Evolutionary conservation across 2,113 vertebrate species (phyloP).

Genomic region (Tapirus terrestris): DNA sequence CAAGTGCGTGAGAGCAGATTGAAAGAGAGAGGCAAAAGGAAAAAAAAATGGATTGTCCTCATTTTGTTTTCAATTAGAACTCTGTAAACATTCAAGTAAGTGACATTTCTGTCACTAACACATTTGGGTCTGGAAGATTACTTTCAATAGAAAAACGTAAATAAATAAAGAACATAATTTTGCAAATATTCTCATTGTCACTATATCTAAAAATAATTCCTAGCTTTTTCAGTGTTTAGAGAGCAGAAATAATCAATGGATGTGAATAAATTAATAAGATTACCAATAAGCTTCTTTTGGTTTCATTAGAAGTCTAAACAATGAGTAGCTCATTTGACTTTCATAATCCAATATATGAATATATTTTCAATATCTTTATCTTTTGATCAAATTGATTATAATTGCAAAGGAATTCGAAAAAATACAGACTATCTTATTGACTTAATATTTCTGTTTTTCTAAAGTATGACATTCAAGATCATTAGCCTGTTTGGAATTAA

Average conservation of each 20-base stretch:
- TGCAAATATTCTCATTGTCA: constrained; percentile 59
- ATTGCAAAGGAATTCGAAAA: constrained; percentile 57
- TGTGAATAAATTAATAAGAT: constrained; percentile 16
- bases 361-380: constrained; percentile 47
- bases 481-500: not conserved
- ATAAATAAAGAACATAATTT: constrained; percentile 65
- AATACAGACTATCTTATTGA: constrained; percentile 60
- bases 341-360: not conserved
- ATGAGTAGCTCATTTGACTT: not conserved
- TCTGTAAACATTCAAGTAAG: not conserved
- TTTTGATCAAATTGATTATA: constrained; percentile 73
- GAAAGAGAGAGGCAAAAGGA: not conserved
- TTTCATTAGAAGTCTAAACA: constrained; percentile 45
- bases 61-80: not conserved
- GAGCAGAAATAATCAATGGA: not conserved
- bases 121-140: constrained; percentile 62
- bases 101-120: not conserved
- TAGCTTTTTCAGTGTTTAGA: not conserved
- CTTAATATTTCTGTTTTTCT: constrained; percentile 78
- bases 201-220: constrained; percentile 55
- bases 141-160: constrained; percentile 41
- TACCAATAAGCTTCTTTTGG: not conserved
- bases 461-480: constrained; percentile 52
- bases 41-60: not conserved
- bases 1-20: not conserved